Conservation (phyloP, 1,140 invertebrate genomes). For the Bombus cullumanus region DNA sequence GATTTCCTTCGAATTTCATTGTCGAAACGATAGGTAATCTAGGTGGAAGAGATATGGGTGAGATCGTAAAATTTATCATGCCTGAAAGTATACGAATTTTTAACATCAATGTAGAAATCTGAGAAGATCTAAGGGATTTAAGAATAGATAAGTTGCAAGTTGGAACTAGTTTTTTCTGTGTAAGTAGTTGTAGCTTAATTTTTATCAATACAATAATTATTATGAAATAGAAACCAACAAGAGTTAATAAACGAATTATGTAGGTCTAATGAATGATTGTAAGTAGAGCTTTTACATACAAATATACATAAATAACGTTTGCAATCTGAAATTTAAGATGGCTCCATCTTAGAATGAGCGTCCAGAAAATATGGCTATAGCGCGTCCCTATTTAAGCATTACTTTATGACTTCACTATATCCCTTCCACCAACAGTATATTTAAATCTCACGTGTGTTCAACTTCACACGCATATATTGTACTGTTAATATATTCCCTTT, state of each 20-base stretch:
- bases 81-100: background rate
- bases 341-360: background rate
- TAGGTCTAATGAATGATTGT: too few species aligned
- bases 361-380: background rate
- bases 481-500: background rate
- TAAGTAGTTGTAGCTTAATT: background rate
- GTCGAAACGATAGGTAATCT: background rate
- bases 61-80: background rate
- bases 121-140: too few species aligned
- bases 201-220: too few species aligned
- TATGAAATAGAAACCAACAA: too few species aligned
- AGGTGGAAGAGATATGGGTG: background rate
- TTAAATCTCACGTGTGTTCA: background rate
- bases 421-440: background rate
- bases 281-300: background rate
- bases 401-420: background rate
- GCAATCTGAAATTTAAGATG: background rate
- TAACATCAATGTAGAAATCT: too few species aligned
- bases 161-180: background rate
- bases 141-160: background rate
- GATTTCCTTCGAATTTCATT: background rate
- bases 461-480: background rate
- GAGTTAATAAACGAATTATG: too few species aligned
- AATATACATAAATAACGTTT: background rate
- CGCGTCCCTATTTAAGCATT: background rate